Evolutionary conservation across 64 coral and sea anemone genomes (phyloP), one percentile per base, ranked within the genome.

Genomic region (Stichodactyla mertensii): DNA sequence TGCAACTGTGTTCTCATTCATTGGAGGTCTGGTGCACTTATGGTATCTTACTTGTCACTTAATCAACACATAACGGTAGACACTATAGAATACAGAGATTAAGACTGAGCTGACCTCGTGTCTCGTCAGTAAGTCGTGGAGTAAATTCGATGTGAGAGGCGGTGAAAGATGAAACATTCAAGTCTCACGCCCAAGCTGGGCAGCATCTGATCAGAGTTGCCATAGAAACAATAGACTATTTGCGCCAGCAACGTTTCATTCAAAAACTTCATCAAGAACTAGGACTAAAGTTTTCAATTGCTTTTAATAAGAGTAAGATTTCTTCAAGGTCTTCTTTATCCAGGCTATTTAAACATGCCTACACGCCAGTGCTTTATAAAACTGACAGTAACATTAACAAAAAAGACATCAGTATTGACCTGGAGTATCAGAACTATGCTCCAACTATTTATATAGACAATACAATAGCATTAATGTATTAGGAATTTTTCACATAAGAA

Each of bases 11-110:
- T 60, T 90, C 11, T 82, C 87, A 0, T 96, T 90, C 55, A 80
- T 84, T 14, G 94, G 94, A 10, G 86, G 91, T 20, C 22, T 96
- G 8, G 82, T 93, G 57, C 86, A 96, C 60, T 52, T 96, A 54
- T 96, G 94, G 94, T 90, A 93, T n/a, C 80, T 96, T 57, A 87
- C 90, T 12, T 61, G 83, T 61, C 83, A 85, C 83, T 24, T 85
- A 52, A 61, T 85, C 69, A 74, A 14, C 69, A 31, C 69, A 11
- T 74, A 74, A 74, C 23, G 24, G 24, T 74, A 14, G 24, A 26
- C 56, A 0, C 56, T 15, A 9, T 15, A 58, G 56, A 45, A 45
- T 45, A 45, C 3, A 45, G 36, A 45, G 36, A 9, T n/a, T n/a
- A 66, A n/a, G 62, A n/a, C 62, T 66, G 62, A 61, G 59, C 11